Base-by-base conservation (phyloP, 2,797 vertebrate genomes). In the Adrianichthys oophorus region DNA sequence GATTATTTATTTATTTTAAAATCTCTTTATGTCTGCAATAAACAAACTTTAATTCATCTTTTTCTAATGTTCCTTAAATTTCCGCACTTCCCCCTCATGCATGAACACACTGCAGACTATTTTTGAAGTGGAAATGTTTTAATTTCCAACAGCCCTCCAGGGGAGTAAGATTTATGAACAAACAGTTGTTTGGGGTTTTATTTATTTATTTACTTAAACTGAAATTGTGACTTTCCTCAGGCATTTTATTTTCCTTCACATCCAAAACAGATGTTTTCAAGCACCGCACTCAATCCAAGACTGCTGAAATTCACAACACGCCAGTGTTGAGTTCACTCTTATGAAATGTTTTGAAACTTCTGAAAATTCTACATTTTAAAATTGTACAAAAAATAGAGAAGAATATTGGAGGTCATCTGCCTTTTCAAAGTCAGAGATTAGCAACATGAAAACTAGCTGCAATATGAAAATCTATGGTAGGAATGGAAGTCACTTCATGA, bases 201-300 rank as follows among this genome's bases (percentile, higher is more conserved):
- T 49, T 48, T 61, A 41, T 19, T 57, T 46, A 42, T 49, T 48
- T 61, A 43, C 55, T 62, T 56, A 42, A 17, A 56, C 63, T 49
- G 62, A 63, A 78, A 72, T 45, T 62, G 51, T 57, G 67, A 62
- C 67, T 79, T 62, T 74, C 77, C 60, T 71, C 59, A 5, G 43
- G 59, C 52, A 0, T 64, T 79, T 65, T 42, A 70, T 43, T 62
- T 68, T 59, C 63, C 52, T 42, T 21, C 52, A 19, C 50, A 57
- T 75, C 49, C 7, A 52, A 41, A 79, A 62, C 51, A 67, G 83
- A 78, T 67, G 65, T 65, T 56, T 29, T 68, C 29, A 56, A 62
- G 58, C 62, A 51, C 48, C 7, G 49, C 44, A 29, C 65, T 43
- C 15, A 41, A 21, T 68, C 70, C 70, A 21, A 71, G 21, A 58